Percentiles rank a stretch among this genome's conserved stretches.
Evolutionary conservation across 2,888 invertebrate species (phyloP).

Genomic region (Melanostoma scalare): DNA sequence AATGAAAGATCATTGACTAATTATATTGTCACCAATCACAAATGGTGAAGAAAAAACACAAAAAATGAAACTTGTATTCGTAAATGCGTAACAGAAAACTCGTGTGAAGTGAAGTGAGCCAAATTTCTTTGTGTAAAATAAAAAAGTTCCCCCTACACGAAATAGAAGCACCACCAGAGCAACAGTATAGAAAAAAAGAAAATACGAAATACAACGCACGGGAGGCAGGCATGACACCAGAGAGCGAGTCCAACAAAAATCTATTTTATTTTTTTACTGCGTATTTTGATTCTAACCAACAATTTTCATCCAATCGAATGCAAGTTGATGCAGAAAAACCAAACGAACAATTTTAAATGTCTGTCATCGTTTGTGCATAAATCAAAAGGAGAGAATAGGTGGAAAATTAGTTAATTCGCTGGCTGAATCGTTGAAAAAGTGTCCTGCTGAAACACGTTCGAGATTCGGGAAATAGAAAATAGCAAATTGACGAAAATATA

Average conservation of each 20-base stretch:
- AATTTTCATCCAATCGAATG: conserved; percentile 34
- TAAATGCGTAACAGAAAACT: conserved; percentile 71
- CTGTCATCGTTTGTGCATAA: not conserved
- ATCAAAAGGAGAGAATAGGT: not conserved
- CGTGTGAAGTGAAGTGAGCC: conserved; percentile 64
- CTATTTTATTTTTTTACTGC: conserved; percentile 62
- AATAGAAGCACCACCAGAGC: conserved; percentile 30
- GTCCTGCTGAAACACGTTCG: conserved; percentile 19
- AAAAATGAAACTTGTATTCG: conserved; percentile 40
- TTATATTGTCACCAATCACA: conserved; percentile 37
- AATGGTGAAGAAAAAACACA: conserved; percentile 56
- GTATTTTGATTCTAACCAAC: conserved; percentile 58
- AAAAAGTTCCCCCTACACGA: conserved; percentile 32
- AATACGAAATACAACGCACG: not conserved
- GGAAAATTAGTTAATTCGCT: no score
- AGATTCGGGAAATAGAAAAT: not conserved
- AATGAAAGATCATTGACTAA: conserved; percentile 44
- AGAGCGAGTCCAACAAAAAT: conserved; percentile 31
- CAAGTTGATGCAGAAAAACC: not conserved
- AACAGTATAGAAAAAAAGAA: not conserved
- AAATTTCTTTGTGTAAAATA: conserved; percentile 64
- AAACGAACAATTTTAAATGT: no score
- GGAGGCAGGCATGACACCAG: conserved; percentile 18
- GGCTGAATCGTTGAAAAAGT: not conserved
- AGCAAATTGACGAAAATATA: conserved; percentile 4